These are phyloP conservation scores for Drosophila longiperda DNA, from an alignment of 2,888 invertebrate genomes.

Conservation along the genomic window DNA sequence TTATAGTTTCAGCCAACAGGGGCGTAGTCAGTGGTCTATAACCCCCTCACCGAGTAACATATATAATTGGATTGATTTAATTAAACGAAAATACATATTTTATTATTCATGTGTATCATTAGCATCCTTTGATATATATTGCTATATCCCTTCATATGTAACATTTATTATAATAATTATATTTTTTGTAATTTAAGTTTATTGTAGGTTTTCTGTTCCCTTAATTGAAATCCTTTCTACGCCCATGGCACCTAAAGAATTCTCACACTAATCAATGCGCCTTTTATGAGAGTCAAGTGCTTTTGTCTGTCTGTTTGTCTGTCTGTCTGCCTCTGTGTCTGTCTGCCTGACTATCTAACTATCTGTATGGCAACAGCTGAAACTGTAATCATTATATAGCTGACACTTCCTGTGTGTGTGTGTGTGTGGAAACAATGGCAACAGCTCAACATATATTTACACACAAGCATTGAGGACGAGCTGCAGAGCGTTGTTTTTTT, in stretches of 20 bases:
- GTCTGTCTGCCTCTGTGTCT: conserved; percentile 3
- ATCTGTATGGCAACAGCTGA: conserved; percentile 28
- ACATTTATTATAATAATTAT: not conserved
- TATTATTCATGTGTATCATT: not conserved
- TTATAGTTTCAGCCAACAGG: not conserved
- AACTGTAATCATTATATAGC: conserved; percentile 62
- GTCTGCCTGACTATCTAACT: conserved; percentile 13
- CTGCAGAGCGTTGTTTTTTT: conserved; percentile 1
- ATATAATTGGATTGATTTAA: not conserved
- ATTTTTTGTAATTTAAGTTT: not conserved
- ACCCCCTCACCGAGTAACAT: not conserved
- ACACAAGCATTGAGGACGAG: conserved; percentile 1
- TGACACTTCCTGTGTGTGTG: conserved; percentile 53
- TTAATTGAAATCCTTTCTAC: not conserved
- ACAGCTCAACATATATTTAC: conserved; percentile 13
- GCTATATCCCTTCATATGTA: not conserved
- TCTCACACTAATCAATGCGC: conserved; percentile 70
- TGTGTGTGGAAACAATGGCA: conserved; percentile 11
- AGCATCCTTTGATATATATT: not conserved
- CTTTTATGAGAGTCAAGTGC: conserved; percentile 48
- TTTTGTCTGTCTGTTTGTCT: conserved; percentile 12
- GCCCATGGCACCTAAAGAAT: conserved; percentile 3
- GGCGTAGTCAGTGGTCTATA: not conserved
- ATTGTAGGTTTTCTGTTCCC: not conserved
- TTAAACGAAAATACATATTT: not conserved